Evolutionary conservation across 2,888 invertebrate genomes (phyloP).

Genomic region (Anoplius nigerrimus): DNA sequence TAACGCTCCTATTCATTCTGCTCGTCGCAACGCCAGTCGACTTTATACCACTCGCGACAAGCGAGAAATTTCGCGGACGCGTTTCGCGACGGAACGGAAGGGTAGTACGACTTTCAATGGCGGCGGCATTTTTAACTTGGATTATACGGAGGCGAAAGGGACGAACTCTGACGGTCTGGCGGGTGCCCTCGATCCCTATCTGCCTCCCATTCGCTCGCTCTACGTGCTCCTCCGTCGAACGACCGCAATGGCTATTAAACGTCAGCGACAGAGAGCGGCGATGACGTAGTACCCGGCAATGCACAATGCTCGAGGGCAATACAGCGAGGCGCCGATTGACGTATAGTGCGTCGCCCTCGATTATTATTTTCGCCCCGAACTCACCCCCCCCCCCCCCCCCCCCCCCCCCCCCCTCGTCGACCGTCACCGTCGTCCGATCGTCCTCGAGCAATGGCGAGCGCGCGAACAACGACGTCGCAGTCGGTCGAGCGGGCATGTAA

Average conservation of each 20-base stretch:
- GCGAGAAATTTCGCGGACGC: too few species aligned
- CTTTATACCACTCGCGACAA: too few species aligned
- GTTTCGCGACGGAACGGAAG: too few species aligned
- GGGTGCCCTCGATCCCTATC: background rate
- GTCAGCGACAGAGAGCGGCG: conserved; percentile 66
- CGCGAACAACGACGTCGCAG: conserved; percentile 11
- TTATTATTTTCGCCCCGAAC: conserved; percentile 48
- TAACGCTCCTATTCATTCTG: too few species aligned
- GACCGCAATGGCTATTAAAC: conserved; percentile 64
- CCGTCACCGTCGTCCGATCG: conserved; percentile 28
- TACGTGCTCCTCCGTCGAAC: conserved; percentile 15
- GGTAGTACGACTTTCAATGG: too few species aligned
- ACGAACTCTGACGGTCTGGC: too few species aligned
- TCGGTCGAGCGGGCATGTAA: conserved; percentile 50
- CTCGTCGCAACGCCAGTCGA: too few species aligned
- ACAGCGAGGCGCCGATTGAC: conserved; percentile 1
- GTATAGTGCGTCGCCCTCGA: background rate
- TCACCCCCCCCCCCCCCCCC: conserved; percentile 23
- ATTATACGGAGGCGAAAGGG: too few species aligned
- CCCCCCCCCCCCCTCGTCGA: conserved; percentile 14
- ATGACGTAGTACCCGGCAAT: conserved; percentile 65
- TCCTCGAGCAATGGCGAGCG: too few species aligned
- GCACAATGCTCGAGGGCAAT: conserved; percentile 56
- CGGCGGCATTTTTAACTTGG: too few species aligned
- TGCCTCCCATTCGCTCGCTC: conserved; percentile 8